Evolutionary conservation across 2,888 invertebrate genomes (phyloP).

Genomic region (Lithophane semibrunnea): DNA sequence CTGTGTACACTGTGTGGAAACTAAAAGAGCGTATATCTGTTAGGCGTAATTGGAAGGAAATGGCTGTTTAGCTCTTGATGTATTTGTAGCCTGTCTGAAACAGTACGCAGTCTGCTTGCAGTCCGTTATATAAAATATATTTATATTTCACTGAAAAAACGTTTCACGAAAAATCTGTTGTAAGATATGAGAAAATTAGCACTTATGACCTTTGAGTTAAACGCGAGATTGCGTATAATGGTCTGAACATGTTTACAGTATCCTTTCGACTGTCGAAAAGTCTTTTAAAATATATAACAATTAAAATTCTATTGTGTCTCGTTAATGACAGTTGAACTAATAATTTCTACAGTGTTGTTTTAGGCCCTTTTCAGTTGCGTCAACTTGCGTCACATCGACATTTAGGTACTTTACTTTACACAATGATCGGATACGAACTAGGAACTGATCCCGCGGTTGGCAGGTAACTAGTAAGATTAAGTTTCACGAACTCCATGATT

Average conservation of each 20-base stretch:
- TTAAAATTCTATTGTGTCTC: too few relatives aligned
- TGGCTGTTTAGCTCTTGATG: slow-evolving; percentile 2
- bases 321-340: too few relatives aligned
- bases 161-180: not conserved
- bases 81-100: not conserved
- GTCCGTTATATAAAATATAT: not conserved
- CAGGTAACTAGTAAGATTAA: not conserved
- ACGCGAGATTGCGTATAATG: not conserved
- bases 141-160: not conserved
- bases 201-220: not conserved
- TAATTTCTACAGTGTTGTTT: not conserved
- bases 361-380: not conserved
- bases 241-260: not conserved
- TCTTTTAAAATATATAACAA: too few relatives aligned
- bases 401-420: not conserved
- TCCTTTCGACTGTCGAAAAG: too few relatives aligned
- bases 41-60: slow-evolving; percentile 26
- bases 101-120: not conserved
- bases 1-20: slow-evolving; percentile 31
- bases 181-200: not conserved
- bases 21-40: slow-evolving; percentile 27
- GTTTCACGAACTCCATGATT: not conserved
- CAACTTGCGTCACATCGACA: not conserved
- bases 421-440: not conserved
- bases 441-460: not conserved